These are phyloP conservation scores for Marronus borbonicus DNA, from an alignment of 2,888 invertebrate genomes.

Conservation along the genomic window DNA sequence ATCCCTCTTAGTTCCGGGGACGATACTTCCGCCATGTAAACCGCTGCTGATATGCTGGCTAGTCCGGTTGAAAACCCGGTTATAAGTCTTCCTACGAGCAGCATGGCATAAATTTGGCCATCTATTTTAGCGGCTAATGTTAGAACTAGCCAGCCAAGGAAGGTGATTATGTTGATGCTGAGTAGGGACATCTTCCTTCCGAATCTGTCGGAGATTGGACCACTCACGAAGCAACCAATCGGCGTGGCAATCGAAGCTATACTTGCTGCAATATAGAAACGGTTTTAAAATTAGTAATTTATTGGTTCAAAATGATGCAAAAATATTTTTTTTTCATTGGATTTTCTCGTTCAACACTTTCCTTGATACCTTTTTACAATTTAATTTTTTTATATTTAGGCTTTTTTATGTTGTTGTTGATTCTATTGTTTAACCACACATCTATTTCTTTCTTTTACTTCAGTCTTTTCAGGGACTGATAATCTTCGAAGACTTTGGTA, in stretches of 20 bases:
- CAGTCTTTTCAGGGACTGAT: too few relatives aligned
- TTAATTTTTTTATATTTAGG: too few relatives aligned
- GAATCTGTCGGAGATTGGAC: constrained; percentile 71
- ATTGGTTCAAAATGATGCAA: too few relatives aligned
- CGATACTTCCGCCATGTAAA: constrained; percentile 74
- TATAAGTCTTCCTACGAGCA: constrained; percentile 70
- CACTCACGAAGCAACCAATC: constrained; percentile 72
- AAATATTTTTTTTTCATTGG: too few relatives aligned
- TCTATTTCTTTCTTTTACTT: too few relatives aligned
- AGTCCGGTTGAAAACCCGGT: constrained; percentile 73
- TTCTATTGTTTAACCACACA: too few relatives aligned
- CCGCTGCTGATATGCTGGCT: constrained; percentile 73
- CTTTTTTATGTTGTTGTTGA: too few relatives aligned
- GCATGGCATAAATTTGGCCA: constrained; percentile 63
- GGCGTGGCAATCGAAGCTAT: constrained; percentile 73
- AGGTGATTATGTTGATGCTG: constrained; percentile 70
- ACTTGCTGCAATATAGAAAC: constrained; percentile 68
- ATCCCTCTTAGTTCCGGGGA: constrained; percentile 70
- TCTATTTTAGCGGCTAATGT: constrained; percentile 66
- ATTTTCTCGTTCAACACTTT: too few relatives aligned
- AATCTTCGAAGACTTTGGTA: too few relatives aligned
- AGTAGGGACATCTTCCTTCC: constrained; percentile 72
- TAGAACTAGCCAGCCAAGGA: constrained; percentile 73
- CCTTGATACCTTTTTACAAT: too few relatives aligned
- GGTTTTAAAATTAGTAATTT: too few relatives aligned